These are phyloP conservation scores for Cavia aperea DNA, from an alignment of 2,113 vertebrate genomes.

Conservation along the genomic window DNA sequence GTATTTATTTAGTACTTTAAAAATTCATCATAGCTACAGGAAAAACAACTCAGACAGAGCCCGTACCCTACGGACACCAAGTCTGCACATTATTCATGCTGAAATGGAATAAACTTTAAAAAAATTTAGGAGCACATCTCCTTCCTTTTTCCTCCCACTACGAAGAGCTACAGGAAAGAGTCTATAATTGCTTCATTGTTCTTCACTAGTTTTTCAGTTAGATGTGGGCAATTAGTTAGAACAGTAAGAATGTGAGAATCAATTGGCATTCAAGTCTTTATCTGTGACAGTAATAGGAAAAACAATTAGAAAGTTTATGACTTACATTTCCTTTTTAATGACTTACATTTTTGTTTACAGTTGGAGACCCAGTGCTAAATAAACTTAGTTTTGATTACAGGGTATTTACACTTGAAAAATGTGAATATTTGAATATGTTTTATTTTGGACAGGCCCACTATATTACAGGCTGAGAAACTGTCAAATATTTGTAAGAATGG, in stretches of 20 bases:
- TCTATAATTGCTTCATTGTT: constrained; percentile 55
- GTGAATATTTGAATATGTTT: background rate
- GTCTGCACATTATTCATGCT: constrained; percentile 1
- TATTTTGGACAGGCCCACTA: background rate
- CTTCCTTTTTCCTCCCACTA: background rate
- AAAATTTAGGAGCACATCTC: background rate
- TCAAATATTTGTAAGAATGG: constrained; percentile 35
- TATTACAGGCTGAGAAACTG: constrained; percentile 23
- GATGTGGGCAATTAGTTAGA: constrained; percentile 62
- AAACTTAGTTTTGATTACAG: constrained; percentile 49
- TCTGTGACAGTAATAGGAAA: constrained; percentile 55
- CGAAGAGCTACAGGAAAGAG: constrained; percentile 30
- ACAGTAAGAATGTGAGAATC: constrained; percentile 50
- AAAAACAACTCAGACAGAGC: constrained; percentile 48
- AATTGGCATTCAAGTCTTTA: constrained; percentile 58
- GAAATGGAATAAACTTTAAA: constrained; percentile 20
- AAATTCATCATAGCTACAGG: constrained; percentile 52
- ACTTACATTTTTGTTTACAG: constrained; percentile 59
- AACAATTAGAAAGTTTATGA: constrained; percentile 65
- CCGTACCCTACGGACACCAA: background rate
- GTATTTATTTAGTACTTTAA: constrained; percentile 49
- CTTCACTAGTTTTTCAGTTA: constrained; percentile 57
- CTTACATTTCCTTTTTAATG: constrained; percentile 54
- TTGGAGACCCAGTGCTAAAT: constrained; percentile 34
- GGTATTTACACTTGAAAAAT: constrained; percentile 14